Conservation (phyloP, 2,888 invertebrate species). For the Argyresthia albistria region DNA sequence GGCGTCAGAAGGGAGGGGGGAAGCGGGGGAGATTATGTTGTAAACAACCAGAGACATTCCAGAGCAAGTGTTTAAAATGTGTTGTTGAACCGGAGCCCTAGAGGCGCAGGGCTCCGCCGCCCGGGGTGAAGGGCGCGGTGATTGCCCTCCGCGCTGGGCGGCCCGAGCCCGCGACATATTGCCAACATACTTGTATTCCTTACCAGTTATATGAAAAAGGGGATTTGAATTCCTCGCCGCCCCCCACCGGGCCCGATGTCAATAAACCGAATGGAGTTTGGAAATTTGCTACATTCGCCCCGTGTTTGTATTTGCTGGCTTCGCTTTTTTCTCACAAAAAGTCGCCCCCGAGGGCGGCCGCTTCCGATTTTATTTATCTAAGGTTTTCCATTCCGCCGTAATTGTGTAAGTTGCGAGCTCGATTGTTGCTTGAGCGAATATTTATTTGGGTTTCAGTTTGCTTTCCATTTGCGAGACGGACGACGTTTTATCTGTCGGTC, state of each 20-base stretch:
- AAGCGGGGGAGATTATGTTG: slow-evolving; percentile 38
- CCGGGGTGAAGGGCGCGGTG: slow-evolving; percentile 21
- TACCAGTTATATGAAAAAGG: slow-evolving; percentile 23
- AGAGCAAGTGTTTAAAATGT: slow-evolving; percentile 47
- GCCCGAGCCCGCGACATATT: slow-evolving; percentile 37
- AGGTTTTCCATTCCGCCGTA: slow-evolving; percentile 66
- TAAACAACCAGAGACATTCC: slow-evolving; percentile 55
- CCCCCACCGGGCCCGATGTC: slow-evolving; percentile 30
- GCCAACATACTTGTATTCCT: slow-evolving; percentile 52
- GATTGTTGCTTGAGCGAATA: slow-evolving; percentile 68
- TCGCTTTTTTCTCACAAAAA: slow-evolving; percentile 52
- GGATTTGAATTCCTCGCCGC: slow-evolving; percentile 45
- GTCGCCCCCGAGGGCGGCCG: slow-evolving; percentile 15
- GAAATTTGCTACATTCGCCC: slow-evolving; percentile 64
- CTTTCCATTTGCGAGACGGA: slow-evolving; percentile 34
- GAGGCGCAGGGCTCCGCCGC: slow-evolving; percentile 34
- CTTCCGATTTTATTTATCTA: slow-evolving; percentile 68
- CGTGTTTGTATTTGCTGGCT: slow-evolving; percentile 61
- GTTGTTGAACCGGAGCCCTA: slow-evolving; percentile 25
- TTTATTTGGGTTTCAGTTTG: slow-evolving; percentile 64
- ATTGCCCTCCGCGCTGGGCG: too few species aligned
- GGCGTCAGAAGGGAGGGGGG: slow-evolving; percentile 9
- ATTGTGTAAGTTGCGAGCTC: slow-evolving; percentile 64
- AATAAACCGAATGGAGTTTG: slow-evolving; percentile 66
- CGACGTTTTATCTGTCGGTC: slow-evolving; percentile 13